phyloP scores from a whole-genome alignment of 2,797 vertebrate species.

The Stomatorhinus walkeri region DNA sequence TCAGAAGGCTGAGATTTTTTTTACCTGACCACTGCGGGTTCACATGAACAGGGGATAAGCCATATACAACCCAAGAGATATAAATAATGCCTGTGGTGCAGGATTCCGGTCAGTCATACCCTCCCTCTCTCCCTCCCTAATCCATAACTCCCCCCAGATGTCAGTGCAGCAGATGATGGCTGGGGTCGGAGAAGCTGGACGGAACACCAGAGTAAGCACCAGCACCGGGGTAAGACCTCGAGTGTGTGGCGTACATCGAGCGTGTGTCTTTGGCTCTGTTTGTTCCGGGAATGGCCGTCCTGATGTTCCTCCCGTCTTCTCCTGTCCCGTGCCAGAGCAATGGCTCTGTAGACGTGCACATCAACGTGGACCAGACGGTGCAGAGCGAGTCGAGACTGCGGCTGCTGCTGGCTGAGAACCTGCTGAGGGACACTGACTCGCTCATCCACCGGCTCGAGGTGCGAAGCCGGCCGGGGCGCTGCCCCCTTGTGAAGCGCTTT shows the following conservation, averaged over 20 bases:
- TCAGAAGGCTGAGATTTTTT: neutral
- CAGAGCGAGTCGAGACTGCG: slow-evolving; percentile 81
- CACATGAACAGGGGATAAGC: neutral
- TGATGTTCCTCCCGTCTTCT: neutral
- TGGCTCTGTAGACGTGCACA: slow-evolving; percentile 83
- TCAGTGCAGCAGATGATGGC: slow-evolving; percentile 72
- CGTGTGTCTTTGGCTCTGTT: neutral
- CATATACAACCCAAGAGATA: neutral
- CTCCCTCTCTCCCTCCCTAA: neutral
- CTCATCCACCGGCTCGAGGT: slow-evolving; percentile 79
- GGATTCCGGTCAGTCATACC: neutral
- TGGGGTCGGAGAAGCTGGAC: slow-evolving; percentile 59
- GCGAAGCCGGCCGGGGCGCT: neutral
- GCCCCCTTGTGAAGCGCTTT: neutral
- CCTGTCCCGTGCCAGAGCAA: slow-evolving; percentile 50
- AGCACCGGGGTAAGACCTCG: slow-evolving; percentile 62
- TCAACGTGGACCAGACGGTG: slow-evolving; percentile 77
- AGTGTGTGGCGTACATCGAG: neutral
- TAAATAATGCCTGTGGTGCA: neutral
- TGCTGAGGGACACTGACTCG: slow-evolving; percentile 75
- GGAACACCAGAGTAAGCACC: slow-evolving; percentile 63
- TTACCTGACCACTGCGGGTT: neutral
- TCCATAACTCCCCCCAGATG: slow-evolving; percentile 47
- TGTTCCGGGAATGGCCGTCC: neutral
- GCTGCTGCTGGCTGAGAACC: slow-evolving; percentile 78